Evolutionary conservation across 2,113 vertebrate species (phyloP), one percentile per base, ranked within the genome.

Genomic region (Nibea albiflora): DNA sequence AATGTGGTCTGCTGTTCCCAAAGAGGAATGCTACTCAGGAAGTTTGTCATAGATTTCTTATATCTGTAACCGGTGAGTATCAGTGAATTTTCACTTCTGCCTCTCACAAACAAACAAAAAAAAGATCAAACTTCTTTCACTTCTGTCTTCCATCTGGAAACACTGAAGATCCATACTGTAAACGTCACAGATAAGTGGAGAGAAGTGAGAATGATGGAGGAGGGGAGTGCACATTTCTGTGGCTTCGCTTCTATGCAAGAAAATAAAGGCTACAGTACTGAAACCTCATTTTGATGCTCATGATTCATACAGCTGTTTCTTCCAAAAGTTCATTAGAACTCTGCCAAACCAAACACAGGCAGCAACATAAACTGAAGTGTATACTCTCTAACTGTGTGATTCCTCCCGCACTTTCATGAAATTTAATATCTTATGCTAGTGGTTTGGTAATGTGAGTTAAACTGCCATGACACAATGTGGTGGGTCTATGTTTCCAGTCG

Each of bases 101-200:
- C 14, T 78, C 22, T 31, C 24, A 70, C 42, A 61, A 39, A 26
- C 24, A 4, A 74, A n/a, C n/a, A 44, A 78, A 46, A 78, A 64
- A 2, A 35, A 56, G 10, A 61, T 39, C 9, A 54, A 58, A 54
- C 26, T 39, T 11, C 14, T 83, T 80, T 83, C 83, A 83, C 69
- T 85, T 87, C 82, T 74, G 24, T 57, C 4, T 71, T 22, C 14
- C 57, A 85, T 69, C 28, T 81, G 44, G 54, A 75, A 54, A 78
- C n/a, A 58, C 7, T 4, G 11, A 66, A 53, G 10, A 76, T 52
- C 82, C 52, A 63, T 28, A 22, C 52, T 19, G 2, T 8, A 20
- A 35, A 50, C 3, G 5, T 31, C 26, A 62, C 1, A 53, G 20
- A 76, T 58, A 52, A 81, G 62, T 39, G 35, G 7, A 39, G 7